Conservation (phyloP, 2,797 vertebrate species). For the Rhinella marina region DNA sequence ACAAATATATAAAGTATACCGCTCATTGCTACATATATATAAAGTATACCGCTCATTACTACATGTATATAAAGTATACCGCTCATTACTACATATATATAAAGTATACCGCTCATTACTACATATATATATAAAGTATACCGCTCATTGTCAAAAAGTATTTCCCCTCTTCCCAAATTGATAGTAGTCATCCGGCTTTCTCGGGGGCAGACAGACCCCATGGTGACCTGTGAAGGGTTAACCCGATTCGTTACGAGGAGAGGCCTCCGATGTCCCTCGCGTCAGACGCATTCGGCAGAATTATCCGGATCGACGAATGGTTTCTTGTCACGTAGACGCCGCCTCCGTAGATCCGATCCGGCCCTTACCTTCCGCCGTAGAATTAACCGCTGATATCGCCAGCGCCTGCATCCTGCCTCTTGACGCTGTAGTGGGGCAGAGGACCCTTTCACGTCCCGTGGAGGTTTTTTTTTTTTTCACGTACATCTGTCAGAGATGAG, state of each 20-base stretch:
- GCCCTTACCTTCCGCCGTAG: neutral
- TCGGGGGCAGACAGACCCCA: neutral
- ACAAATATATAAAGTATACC: too few relatives aligned
- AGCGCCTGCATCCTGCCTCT: neutral
- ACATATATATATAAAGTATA: too few relatives aligned
- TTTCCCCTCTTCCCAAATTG: neutral
- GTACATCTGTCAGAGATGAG: conserved; percentile 27
- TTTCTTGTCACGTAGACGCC: neutral
- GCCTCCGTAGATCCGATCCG: neutral
- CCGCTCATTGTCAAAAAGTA: too few relatives aligned
- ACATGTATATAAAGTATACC: too few relatives aligned
- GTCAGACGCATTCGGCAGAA: conserved; percentile 16
- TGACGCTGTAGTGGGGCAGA: conserved; percentile 19
- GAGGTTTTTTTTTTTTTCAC: neutral
- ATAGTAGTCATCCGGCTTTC: neutral
- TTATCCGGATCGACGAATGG: conserved; percentile 44
- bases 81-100: too few relatives aligned
- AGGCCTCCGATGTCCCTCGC: neutral
- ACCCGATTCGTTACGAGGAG: neutral
- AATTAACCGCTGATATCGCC: neutral
- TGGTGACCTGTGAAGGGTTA: neutral
- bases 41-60: too few relatives aligned
- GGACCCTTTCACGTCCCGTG: neutral
- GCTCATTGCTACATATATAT: too few relatives aligned
- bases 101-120: too few relatives aligned